Evolutionary conservation across 2,888 invertebrate species (phyloP), one percentile per base, ranked within the genome.

Genomic region (Acrobasis repandana): DNA sequence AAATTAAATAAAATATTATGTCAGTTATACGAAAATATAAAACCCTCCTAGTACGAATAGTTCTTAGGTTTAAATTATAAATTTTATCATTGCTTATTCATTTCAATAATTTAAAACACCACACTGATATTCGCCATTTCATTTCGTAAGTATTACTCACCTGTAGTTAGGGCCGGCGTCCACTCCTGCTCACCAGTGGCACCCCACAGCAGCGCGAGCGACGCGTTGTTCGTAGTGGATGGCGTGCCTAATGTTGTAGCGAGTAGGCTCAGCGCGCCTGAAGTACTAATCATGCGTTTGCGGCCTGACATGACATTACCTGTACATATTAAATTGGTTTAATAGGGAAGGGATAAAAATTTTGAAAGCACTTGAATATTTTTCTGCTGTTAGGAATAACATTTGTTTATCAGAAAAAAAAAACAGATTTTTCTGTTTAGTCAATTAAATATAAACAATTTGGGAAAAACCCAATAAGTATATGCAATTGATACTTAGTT

Each of bases 111-210:
- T 20, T 20, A 43, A 47, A 56, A 56, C 59, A 48, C 36, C 54
- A 56, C 63, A 63, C 65, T 18, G 52, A 63, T 54, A 65, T 59
- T 62, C 62, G 61, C 61, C 36, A 34, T 58, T 18, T 63, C 63
- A 58, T 60, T 50, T 47, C 59, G 46, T 49, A 60, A 34, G 60
- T 34, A 10, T 11, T 8, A 71, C 80, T 63, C 63, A 97, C 98
- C 98, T 90, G 98, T 98, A 3, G 98, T 98, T 63, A 98, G 93
- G 34, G 97, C 98, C 0, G 98, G 98, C 2, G 98, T 98, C 98
- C 98, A 98, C 83, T 98, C 98, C 83, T 98, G 98, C 83, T 98
- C 98, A 46, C 98, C 98, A 0, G 98, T 98, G 4, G 97, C 97
- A 28, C 98, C 98, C 98, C 98, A 98, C 54, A 97, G 91, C 38